Percentiles rank a stretch among this genome's conserved stretches.
phyloP scores from a whole-genome alignment of 2,888 invertebrate species.

The Cheilosia vulpina region DNA sequence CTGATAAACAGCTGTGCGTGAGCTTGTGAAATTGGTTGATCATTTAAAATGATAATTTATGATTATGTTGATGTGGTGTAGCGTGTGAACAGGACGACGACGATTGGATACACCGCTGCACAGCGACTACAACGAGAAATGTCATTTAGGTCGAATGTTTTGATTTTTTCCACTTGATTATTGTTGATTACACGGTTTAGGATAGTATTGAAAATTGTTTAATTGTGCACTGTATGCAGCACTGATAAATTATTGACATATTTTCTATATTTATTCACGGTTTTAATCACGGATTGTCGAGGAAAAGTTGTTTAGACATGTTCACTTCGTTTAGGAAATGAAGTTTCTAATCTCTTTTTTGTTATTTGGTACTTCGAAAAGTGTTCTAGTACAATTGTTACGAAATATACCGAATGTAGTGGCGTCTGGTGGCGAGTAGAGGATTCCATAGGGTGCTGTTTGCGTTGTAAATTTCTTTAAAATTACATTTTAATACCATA shows the following conservation, averaged over 20 bases:
- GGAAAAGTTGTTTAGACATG: constrained; percentile 60
- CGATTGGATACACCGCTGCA: constrained; percentile 4
- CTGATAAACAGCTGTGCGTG: constrained; percentile 69
- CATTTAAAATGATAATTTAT: constrained; percentile 49
- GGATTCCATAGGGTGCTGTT: background rate
- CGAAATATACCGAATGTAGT: background rate
- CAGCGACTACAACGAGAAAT: constrained; percentile 48
- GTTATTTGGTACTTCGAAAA: constrained; percentile 29
- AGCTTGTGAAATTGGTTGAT: constrained; percentile 59
- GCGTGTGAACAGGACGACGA: constrained; percentile 15
- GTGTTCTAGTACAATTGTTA: constrained; percentile 44
- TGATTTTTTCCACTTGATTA: constrained; percentile 52
- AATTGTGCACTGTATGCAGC: background rate
- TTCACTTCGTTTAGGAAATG: constrained; percentile 55
- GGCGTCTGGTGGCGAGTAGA: constrained; percentile 8
- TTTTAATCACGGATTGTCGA: constrained; percentile 6
- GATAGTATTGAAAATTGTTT: background rate
- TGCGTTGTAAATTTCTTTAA: background rate
- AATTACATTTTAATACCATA: no score
- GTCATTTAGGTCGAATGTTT: constrained; percentile 75
- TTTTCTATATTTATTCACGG: constrained; percentile 15
- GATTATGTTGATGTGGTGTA: constrained; percentile 17
- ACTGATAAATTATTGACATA: background rate
- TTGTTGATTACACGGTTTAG: constrained; percentile 23
- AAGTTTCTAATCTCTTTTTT: constrained; percentile 67